Base-by-base conservation (phyloP, 2,113 vertebrate genomes). In the Oriolus oriolus region DNA sequence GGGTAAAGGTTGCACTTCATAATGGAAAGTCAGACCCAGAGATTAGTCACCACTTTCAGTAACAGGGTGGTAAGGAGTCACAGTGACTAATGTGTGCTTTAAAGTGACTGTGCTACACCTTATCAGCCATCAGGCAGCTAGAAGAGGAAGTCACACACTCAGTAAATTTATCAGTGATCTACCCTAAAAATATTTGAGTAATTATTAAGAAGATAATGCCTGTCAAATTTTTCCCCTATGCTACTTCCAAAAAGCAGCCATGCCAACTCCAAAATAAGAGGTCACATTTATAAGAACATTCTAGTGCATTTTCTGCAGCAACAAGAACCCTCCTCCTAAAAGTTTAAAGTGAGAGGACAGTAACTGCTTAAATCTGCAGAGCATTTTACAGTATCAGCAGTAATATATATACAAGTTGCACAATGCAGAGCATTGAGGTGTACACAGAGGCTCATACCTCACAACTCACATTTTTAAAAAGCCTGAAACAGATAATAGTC, bases 81-180 rank as follows among this genome's bases (percentile, higher is more conserved):
- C 33, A 16, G 61, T 96, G 94, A 97, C 77, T 96, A 86, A 97
- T 82, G 59, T 37, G 33, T 86, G 68, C 64, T 95, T 86, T 84
- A 60, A 89, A 78, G 64, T 64, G 85, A 68, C 57, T 74, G 50
- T 39, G 50, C 50, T 57, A 39, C 45, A 88, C 64, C 24, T 66
- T 86, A 87, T 92, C 86, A 82, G 49, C n/a, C 71, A 84, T 17
- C 86, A 83, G 42, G 42, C 61, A 94, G 53, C 64, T 66, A 60
- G 21, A 91, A 53, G 33, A 79, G 76, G 84, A 91, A 96, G 66
- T 84, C 64, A 80, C 30, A 81, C 4, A 21, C 7, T 77, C 39
- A 41, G 33, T 87, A 63, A 76, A n/a, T 63, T 83, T 82, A 79
- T 30, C 54, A 45, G 33, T 28, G 54, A 93, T 56, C 92, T 23